Evolutionary conservation across 2,797 vertebrate genomes (phyloP), one percentile per base, ranked within the genome.

Genomic region (Hephaestus fuliginosus): DNA sequence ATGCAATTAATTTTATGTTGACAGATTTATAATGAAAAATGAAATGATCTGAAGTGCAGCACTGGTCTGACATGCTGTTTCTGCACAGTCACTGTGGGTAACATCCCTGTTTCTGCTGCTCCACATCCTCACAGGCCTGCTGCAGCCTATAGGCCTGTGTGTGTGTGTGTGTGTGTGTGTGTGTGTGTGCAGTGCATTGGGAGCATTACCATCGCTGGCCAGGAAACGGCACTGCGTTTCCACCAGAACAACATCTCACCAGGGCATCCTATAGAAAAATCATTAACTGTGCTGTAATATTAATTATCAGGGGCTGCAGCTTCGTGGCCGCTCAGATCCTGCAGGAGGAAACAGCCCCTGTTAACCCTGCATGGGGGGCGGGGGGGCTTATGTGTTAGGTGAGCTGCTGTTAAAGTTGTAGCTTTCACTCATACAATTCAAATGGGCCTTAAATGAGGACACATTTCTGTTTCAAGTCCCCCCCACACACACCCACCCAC

Each of bases 151-250:
- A 8, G 25, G 51, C 69, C n/a, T 1, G 10, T n/a, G 4, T 30
- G 30, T 33, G 2, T 33, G 30, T 33, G 30, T 33, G 30, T 33
- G 30, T 33, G 30, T 33, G 5, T 33, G 30, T 33, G 30, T 33
- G 30, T 33, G 30, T 33, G 30, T 33, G 30, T 33, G 30, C 36
- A 13, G n/a, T n/a, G 56, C 0, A 51, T 4, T 1, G 20, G 22
- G 5, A 58, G 87, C 85, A 85, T 28, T 92, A 86, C 89, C 85
- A 11, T 0, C 0, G 4, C 7, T 28, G 74, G n/a, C 91, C 91
- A 88, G 76, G 25, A 28, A 52, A 74, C 22, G 89, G 90, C 88
- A 51, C 82, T 91, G 78, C 62, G 74, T 71, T 20, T 81, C 88
- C 88, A 87, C 46, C 60, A 10, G 13, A 61, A 15, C 70, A 10